Evolutionary conservation across 2,797 vertebrate genomes (phyloP).

Genomic region (Halcyon leucocephala): DNA sequence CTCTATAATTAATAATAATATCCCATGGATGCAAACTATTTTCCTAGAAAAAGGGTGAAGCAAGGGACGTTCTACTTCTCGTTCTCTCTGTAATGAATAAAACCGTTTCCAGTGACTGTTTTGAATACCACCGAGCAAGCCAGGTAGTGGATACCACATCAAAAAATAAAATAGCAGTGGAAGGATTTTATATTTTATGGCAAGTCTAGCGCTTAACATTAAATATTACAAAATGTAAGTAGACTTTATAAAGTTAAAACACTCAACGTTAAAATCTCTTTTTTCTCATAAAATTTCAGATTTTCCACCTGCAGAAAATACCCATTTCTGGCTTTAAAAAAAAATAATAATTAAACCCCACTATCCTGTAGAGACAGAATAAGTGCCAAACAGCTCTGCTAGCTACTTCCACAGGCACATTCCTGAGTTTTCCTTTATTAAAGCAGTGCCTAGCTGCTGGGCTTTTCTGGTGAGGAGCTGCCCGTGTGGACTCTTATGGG

Average conservation of each 20-base stretch:
- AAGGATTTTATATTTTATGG: background rate
- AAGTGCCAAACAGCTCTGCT: background rate
- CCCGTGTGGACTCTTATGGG: fast-evolving
- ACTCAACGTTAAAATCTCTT: background rate
- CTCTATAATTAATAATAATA: background rate
- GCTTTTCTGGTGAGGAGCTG: background rate
- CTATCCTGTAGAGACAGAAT: background rate
- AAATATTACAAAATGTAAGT: background rate
- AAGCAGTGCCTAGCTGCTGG: background rate
- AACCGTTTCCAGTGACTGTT: background rate
- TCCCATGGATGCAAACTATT: background rate
- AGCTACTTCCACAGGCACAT: background rate
- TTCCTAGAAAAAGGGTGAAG: slow-evolving; percentile 20
- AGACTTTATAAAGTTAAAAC: background rate
- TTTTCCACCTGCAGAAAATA: background rate
- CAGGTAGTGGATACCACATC: background rate
- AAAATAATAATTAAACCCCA: background rate
- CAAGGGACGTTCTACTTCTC: background rate
- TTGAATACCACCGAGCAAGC: background rate
- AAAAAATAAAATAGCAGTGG: background rate
- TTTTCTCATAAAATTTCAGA: background rate
- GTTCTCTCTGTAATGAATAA: background rate
- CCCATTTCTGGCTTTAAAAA: fast-evolving
- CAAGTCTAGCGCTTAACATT: background rate
- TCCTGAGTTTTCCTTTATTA: background rate